Evolutionary conservation across 2,113 vertebrate species (phyloP).

Genomic region (Scopus umbretta): DNA sequence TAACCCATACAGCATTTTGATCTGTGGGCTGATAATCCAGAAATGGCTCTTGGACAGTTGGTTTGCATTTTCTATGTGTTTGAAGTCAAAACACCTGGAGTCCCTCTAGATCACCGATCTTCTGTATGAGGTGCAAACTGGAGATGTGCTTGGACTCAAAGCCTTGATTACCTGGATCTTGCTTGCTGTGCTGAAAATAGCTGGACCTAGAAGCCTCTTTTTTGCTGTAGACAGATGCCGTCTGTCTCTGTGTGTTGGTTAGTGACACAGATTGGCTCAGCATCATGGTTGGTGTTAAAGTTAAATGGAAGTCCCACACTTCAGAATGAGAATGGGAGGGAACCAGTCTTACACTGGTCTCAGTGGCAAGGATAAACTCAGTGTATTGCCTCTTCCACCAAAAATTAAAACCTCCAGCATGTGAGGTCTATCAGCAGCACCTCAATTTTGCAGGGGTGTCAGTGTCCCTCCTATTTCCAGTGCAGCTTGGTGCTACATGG

Average conservation of each 20-base stretch:
- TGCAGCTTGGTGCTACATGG: fast-evolving
- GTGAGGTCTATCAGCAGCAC: neutral
- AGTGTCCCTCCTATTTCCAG: neutral
- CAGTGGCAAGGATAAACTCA: neutral
- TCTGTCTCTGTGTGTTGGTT: neutral
- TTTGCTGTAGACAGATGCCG: neutral
- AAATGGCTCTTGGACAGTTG: neutral
- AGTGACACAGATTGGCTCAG: neutral
- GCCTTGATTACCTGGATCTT: neutral
- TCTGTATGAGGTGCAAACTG: neutral
- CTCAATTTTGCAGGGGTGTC: neutral
- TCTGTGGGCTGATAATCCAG: neutral
- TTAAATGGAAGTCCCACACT: neutral
- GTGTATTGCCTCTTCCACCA: neutral
- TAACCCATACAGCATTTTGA: neutral
- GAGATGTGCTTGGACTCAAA: neutral
- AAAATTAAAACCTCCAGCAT: neutral
- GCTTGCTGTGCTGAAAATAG: neutral
- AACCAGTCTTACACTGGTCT: neutral
- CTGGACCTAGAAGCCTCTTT: neutral
- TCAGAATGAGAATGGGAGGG: neutral
- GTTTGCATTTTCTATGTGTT: neutral
- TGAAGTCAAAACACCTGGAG: neutral
- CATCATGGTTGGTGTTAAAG: neutral
- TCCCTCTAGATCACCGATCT: neutral